Conservation (phyloP, 2,888 invertebrate genomes). For the Morpho helenor region DNA sequence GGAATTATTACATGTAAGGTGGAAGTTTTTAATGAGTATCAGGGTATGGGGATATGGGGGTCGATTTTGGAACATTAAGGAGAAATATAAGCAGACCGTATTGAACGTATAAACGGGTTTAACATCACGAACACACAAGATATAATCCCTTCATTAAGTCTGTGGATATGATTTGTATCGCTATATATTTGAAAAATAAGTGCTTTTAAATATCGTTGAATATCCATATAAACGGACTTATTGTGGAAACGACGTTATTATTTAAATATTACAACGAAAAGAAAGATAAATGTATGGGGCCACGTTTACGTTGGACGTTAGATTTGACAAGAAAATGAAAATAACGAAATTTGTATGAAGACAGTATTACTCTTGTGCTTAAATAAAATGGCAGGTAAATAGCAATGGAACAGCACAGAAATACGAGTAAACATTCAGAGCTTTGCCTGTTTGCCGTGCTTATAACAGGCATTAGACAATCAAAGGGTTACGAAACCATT, state of each 20-base stretch:
- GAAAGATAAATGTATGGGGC: not conserved
- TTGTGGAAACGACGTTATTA: not conserved
- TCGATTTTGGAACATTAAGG: not conserved
- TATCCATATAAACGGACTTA: no score
- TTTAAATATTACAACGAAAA: not conserved
- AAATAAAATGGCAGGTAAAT: no score
- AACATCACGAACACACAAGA: not conserved
- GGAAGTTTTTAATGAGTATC: conserved; percentile 1
- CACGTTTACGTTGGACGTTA: not conserved
- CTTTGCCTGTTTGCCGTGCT: no score
- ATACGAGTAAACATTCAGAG: no score
- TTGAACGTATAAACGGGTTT: not conserved
- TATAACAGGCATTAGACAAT: not conserved
- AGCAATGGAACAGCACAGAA: no score
- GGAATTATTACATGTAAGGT: not conserved
- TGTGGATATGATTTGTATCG: no score
- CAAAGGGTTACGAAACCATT: conserved; percentile 22
- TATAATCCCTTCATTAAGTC: no score
- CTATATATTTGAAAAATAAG: no score
- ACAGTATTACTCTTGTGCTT: not conserved
- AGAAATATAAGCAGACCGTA: not conserved
- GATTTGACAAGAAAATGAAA: not conserved
- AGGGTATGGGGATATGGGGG: not conserved
- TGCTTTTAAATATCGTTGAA: no score
- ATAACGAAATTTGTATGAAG: not conserved